Conservation (phyloP, 2,113 vertebrate species). For the Raphicerus campestris region DNA sequence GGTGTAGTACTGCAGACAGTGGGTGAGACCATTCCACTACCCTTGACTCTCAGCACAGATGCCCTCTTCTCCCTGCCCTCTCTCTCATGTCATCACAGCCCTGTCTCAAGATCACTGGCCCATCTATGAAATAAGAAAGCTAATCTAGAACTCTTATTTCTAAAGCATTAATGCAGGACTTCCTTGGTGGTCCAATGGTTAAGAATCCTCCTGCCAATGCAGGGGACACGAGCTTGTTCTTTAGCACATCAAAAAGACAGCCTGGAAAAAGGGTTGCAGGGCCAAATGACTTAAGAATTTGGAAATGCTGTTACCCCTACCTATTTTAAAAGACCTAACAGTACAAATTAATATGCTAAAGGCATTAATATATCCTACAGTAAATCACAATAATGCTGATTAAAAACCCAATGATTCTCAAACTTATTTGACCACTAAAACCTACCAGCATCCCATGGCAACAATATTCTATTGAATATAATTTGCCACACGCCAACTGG, state of each 20-base stretch:
- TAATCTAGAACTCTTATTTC: background rate
- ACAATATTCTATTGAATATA: background rate
- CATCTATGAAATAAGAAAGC: background rate
- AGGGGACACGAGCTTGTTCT: background rate
- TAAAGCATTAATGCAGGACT: background rate
- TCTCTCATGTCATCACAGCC: background rate
- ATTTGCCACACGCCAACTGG: background rate
- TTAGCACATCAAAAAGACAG: background rate
- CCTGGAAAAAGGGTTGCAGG: background rate
- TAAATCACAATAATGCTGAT: background rate
- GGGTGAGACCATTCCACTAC: background rate
- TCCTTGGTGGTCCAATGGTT: background rate
- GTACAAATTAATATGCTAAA: background rate
- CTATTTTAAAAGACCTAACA: background rate
- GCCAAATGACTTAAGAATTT: background rate
- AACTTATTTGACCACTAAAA: background rate
- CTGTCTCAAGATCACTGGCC: background rate
- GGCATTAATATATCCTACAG: background rate
- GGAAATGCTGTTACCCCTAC: background rate
- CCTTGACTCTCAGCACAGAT: background rate
- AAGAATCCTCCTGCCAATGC: background rate
- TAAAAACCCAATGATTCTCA: background rate
- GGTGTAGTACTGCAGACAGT: accelerated
- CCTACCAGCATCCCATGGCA: background rate
- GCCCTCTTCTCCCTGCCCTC: background rate